phyloP scores from a whole-genome alignment of 2,888 invertebrate species.

The Eristalinus aeneus region DNA sequence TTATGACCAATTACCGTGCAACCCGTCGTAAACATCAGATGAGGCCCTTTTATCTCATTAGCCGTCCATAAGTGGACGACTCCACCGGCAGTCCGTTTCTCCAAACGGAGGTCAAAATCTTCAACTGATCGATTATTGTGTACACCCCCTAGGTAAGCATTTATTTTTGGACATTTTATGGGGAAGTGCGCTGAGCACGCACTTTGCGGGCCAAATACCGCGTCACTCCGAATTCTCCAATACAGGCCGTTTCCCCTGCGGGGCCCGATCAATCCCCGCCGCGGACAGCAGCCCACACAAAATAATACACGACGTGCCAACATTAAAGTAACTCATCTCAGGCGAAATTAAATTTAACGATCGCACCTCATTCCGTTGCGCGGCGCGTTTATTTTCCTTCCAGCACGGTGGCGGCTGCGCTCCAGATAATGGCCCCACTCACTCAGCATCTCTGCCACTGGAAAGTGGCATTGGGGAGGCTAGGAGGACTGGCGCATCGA shows the following conservation, averaged over 20 bases:
- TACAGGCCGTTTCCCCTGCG: neutral
- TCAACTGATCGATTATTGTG: neutral
- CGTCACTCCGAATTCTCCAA: neutral
- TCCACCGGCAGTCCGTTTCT: neutral
- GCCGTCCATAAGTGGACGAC: no score
- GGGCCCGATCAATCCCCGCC: neutral
- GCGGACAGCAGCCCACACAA: neutral
- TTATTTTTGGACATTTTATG: neutral
- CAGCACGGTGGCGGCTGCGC: neutral
- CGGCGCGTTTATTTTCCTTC: conserved; percentile 45
- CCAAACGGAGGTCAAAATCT: neutral
- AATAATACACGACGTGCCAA: conserved; percentile 25
- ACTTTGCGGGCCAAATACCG: neutral
- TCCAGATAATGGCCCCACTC: conserved; percentile 56
- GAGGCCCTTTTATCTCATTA: no score
- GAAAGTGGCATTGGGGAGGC: conserved; percentile 9
- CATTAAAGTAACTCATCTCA: conserved; percentile 45
- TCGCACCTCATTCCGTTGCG: conserved; percentile 55
- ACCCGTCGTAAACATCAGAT: no score
- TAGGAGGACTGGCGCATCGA: neutral
- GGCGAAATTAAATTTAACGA: conserved; percentile 64
- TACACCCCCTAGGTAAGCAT: neutral
- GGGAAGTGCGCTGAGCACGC: neutral
- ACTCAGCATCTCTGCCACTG: conserved; percentile 45
- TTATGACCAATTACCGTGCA: no score